phyloP scores from a whole-genome alignment of 2,113 vertebrate species.

The Mirounga angustirostris region DNA sequence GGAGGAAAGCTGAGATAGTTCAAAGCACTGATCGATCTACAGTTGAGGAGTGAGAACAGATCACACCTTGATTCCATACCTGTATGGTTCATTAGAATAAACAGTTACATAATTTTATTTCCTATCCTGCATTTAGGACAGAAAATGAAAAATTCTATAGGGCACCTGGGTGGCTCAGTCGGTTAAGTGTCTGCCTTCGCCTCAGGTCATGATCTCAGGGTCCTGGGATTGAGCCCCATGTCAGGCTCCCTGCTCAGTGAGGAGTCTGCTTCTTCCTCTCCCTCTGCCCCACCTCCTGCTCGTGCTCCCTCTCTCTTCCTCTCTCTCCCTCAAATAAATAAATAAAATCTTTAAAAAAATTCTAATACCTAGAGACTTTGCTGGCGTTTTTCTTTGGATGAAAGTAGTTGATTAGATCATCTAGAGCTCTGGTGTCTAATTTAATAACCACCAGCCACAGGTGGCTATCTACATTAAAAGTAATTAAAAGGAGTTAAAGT shows the following conservation, averaged over 20 bases:
- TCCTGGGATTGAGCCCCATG: not conserved
- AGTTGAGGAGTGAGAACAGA: not conserved
- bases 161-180: not conserved
- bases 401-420: not conserved
- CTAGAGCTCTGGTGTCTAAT: not conserved
- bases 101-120: not conserved
- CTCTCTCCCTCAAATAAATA: not conserved
- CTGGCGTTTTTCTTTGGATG: not conserved
- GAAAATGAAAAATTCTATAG: not conserved
- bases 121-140: not conserved
- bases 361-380: not conserved
- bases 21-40: not conserved
- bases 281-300: not conserved
- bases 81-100: not conserved
- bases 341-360: not conserved
- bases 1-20: not conserved
- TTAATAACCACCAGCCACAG: not conserved
- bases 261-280: not conserved
- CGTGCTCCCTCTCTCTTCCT: not conserved
- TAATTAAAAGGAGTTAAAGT: conserved; percentile 6
- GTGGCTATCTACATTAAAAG: not conserved
- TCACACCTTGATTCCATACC: not conserved
- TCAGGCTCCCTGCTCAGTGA: not conserved
- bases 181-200: too few relatives aligned
- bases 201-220: too few relatives aligned